A percentile compares a stretch with the other conserved stretches of the same genome.
Evolutionary conservation across 2,113 vertebrate species (phyloP).

Genomic region (Notechis scutatus): DNA sequence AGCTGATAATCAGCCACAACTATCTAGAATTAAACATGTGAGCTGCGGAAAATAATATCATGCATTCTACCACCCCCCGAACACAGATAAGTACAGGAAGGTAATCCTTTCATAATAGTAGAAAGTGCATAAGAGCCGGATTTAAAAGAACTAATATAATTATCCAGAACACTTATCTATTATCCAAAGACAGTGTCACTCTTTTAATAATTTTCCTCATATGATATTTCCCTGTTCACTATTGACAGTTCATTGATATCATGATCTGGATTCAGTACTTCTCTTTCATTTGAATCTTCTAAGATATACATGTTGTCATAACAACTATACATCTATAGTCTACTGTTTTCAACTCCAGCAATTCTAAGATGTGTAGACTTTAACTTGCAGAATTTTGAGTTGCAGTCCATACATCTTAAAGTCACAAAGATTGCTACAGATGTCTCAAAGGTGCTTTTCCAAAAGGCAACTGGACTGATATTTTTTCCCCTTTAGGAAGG

Average conservation of each 20-base stretch:
- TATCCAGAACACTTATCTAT: not conserved
- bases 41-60: conserved; percentile 3
- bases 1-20: not conserved
- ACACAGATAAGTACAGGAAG: not conserved
- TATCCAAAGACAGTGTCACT: not conserved
- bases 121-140: not conserved
- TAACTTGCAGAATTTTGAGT: not conserved
- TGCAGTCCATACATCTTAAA: not conserved
- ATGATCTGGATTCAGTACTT: conserved; percentile 4
- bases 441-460: too few species aligned
- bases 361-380: not conserved
- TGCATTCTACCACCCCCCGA: not conserved
- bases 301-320: not conserved
- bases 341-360: not conserved
- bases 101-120: not conserved
- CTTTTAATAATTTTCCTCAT: conserved; percentile 23
- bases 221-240: not conserved
- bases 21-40: conserved; percentile 24
- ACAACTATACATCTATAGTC: not conserved
- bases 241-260: not conserved
- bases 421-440: not conserved
- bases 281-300: conserved; percentile 11
- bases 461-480: too few species aligned
- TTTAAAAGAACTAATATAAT: not conserved
- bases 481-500: too few species aligned